These are phyloP conservation scores for Melipona beecheii DNA, from an alignment of 2,888 invertebrate species.

Conservation along the genomic window DNA sequence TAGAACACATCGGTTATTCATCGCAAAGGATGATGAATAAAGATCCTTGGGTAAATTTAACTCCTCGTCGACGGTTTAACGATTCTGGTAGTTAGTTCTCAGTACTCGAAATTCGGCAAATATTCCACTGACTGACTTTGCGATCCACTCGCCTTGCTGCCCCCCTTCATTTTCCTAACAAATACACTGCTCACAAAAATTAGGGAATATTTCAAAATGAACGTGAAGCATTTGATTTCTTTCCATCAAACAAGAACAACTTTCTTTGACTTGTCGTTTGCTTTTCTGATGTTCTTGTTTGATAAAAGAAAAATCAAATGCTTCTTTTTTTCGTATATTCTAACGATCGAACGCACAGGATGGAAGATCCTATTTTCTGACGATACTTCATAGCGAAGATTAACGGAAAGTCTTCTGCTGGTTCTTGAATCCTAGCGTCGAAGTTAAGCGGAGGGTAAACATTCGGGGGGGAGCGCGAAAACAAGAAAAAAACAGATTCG, in stretches of 20 bases:
- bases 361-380: background rate
- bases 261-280: too few species aligned
- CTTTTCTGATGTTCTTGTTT: too few species aligned
- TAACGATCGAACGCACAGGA: background rate
- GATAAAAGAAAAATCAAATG: too few species aligned
- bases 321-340: too few species aligned
- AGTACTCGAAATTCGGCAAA: background rate
- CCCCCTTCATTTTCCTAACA: background rate
- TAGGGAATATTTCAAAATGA: too few species aligned
- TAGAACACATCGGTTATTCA: background rate
- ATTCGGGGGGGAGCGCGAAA: slow-evolving; percentile 8
- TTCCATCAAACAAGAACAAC: too few species aligned
- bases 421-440: background rate
- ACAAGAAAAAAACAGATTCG: too few species aligned
- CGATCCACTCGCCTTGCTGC: background rate
- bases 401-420: background rate
- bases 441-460: slow-evolving; percentile 24
- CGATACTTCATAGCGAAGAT: background rate
- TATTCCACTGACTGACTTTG: background rate
- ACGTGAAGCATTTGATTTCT: too few species aligned
- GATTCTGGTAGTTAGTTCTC: too few species aligned
- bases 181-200: background rate
- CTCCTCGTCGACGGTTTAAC: background rate
- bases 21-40: background rate
- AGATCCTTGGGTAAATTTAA: slow-evolving; percentile 5